Evolutionary conservation across 2,888 invertebrate species (phyloP).

Genomic region (Carabus problematicus): DNA sequence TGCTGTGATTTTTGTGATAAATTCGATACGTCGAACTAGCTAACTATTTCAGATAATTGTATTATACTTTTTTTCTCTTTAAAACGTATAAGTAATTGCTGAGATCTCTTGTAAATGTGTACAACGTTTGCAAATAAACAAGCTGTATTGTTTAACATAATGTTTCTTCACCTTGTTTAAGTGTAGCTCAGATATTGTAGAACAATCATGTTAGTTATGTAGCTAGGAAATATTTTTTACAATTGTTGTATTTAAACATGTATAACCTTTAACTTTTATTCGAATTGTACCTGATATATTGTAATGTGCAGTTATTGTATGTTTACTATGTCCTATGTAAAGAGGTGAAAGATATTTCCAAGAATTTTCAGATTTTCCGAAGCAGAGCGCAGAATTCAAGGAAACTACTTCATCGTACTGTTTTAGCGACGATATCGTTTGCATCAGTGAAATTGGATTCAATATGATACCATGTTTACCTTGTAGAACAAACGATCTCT

Average conservation of each 20-base stretch:
- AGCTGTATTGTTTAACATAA: constrained; percentile 6
- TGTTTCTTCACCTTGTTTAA: constrained; percentile 21
- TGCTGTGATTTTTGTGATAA: constrained; percentile 7
- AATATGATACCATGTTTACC: too few relatives aligned
- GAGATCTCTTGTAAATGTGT: constrained; percentile 21
- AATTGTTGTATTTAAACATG: not conserved
- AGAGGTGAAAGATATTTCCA: not conserved
- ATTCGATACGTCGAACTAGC: constrained; percentile 7
- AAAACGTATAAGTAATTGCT: not conserved
- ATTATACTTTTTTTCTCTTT: constrained; percentile 6
- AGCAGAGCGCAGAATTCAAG: not conserved
- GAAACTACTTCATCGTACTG: too few relatives aligned
- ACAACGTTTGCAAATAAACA: constrained; percentile 31
- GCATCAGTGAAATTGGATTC: too few relatives aligned
- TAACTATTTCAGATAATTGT: constrained; percentile 3
- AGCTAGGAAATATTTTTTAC: constrained; percentile 18
- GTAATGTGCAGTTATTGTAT: constrained; percentile 5
- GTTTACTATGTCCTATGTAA: constrained; percentile 9
- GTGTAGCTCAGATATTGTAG: not conserved
- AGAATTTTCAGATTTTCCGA: constrained; percentile 12
- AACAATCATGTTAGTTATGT: not conserved
- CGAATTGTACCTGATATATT: not conserved
- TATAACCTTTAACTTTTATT: not conserved
- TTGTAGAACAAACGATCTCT: too few relatives aligned
- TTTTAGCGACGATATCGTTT: too few relatives aligned